Percentiles rank a stretch among this genome's conserved stretches.
Evolutionary conservation across 2,797 vertebrate species (phyloP).

Genomic region (Malurus splendens): DNA sequence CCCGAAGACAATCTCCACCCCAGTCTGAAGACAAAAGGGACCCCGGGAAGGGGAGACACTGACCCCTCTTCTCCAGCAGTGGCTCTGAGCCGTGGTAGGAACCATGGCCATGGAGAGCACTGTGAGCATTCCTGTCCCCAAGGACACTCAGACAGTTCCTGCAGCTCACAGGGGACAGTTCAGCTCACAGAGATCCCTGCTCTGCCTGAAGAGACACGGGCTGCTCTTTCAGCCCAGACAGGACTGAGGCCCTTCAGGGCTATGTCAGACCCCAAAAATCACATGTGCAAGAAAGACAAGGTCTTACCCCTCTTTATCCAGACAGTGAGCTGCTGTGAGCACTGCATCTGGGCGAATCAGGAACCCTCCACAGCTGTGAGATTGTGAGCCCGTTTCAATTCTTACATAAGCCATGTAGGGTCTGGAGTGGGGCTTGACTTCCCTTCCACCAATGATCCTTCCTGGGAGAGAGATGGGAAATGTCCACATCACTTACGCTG

Average conservation of each 20-base stretch:
- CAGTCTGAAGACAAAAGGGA: background rate
- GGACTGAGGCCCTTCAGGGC: background rate
- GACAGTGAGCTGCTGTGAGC: background rate
- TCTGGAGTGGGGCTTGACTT: background rate
- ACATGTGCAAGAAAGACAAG: rapidly evolving
- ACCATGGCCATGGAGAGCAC: background rate
- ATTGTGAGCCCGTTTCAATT: rapidly evolving
- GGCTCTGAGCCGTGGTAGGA: background rate
- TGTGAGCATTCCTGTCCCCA: background rate
- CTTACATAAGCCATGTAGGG: background rate
- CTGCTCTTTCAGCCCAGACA: background rate
- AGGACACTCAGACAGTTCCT: background rate
- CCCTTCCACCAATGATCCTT: background rate
- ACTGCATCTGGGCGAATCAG: background rate
- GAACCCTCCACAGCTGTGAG: rapidly evolving
- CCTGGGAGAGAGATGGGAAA: background rate
- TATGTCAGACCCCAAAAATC: background rate
- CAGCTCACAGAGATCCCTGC: background rate
- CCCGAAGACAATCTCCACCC: background rate
- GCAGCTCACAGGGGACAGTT: background rate
- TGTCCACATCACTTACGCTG: background rate
- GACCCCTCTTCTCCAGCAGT: background rate
- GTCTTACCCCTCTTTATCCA: rapidly evolving
- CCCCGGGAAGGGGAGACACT: background rate
- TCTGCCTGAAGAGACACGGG: background rate